Evolutionary conservation across 1,140 invertebrate genomes (phyloP).

Genomic region (Ceratitis capitata): DNA sequence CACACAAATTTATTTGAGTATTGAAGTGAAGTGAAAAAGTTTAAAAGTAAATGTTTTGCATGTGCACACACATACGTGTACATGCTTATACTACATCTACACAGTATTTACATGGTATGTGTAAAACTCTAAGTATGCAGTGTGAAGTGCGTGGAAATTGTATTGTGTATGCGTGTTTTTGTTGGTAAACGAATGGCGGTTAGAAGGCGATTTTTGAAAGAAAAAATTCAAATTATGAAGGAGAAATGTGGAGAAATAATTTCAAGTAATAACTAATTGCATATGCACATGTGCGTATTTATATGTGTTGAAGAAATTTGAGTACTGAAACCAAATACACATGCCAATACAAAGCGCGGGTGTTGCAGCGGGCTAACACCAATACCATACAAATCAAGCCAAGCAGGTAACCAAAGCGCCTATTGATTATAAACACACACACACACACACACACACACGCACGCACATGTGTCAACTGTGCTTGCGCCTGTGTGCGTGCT

Average conservation of each 20-base stretch:
- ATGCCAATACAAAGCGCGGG: neutral
- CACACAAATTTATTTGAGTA: conserved; percentile 41
- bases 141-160: neutral
- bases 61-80: neutral
- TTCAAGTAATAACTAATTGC: neutral
- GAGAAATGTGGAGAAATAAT: neutral
- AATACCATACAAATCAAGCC: neutral
- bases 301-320: neutral
- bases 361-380: neutral
- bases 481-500: conserved; percentile 36
- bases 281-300: neutral
- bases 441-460: neutral
- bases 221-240: neutral
- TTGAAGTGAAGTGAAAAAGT: conserved; percentile 38
- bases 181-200: neutral
- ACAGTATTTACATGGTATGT: too few species aligned
- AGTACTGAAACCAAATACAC: neutral
- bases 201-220: conserved; percentile 20
- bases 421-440: too few species aligned
- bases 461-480: neutral
- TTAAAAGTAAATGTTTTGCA: conserved; percentile 36
- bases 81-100: too few species aligned
- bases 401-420: neutral
- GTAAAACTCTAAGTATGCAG: neutral
- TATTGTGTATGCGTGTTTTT: neutral